These are phyloP conservation scores for Pristionchus fissidentatus DNA, from an alignment of 2,888 invertebrate genomes.

Conservation along the genomic window DNA sequence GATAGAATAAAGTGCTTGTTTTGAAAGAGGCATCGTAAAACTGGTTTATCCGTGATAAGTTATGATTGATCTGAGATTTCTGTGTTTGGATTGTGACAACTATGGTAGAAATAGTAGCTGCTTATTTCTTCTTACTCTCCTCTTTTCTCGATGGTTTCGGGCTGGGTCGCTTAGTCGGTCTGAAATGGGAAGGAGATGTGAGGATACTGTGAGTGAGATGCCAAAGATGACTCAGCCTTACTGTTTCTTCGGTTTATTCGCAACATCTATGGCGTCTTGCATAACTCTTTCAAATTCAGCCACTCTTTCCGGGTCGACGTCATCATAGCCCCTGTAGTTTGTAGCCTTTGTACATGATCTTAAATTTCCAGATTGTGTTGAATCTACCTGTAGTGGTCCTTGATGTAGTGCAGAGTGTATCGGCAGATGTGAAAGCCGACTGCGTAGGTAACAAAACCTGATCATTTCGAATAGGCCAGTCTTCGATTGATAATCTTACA, in stretches of 20 bases:
- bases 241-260: conserved; percentile 2
- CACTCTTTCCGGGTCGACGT: conserved; percentile 21
- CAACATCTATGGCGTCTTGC: conserved; percentile 20
- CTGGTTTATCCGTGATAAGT: conserved; percentile 22
- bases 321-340: conserved; percentile 36
- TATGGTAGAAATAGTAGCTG: neutral
- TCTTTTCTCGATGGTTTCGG: conserved; percentile 20
- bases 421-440: conserved; percentile 32
- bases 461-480: conserved; percentile 76
- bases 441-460: conserved; percentile 28
- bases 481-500: neutral
- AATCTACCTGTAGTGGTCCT: conserved; percentile 27
- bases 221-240: neutral
- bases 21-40: neutral
- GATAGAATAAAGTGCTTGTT: neutral
- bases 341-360: too few relatives aligned
- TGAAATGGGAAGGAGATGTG: neutral
- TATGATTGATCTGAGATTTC: conserved; percentile 27
- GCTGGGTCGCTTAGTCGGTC: neutral
- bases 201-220: neutral
- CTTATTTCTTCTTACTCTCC: neutral
- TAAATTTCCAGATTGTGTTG: neutral
- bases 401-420: conserved; percentile 40
- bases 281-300: conserved; percentile 26
- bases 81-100: too few relatives aligned